phyloP scores from a whole-genome alignment of 1,140 invertebrate genomes.

The Hormaphis cornu region DNA sequence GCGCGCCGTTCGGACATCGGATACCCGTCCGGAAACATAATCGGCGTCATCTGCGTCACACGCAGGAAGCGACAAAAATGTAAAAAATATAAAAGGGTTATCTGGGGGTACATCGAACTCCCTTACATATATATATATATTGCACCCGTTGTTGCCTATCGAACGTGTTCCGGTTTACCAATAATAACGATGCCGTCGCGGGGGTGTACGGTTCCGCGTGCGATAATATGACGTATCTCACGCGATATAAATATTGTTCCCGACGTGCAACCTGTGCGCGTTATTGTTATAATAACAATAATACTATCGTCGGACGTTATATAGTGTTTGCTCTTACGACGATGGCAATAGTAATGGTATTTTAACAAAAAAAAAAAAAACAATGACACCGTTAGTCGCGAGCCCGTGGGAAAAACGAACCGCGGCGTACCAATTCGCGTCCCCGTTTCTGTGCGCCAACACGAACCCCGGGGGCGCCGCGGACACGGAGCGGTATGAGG shows the following conservation, averaged over 20 bases:
- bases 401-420: constrained; percentile 15
- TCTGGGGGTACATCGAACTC: constrained; percentile 11
- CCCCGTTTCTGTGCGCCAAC: no score
- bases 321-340: not conserved
- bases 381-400: not conserved
- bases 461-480: no score
- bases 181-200: not conserved
- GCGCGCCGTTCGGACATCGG: constrained; percentile 5
- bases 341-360: no score
- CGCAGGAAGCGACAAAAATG: constrained; percentile 20
- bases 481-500: no score
- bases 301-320: not conserved
- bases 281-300: not conserved
- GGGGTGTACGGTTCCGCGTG: constrained; percentile 6
- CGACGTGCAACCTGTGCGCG: not conserved
- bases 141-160: not conserved
- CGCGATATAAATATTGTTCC: not conserved
- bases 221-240: no score
- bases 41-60: constrained; percentile 28
- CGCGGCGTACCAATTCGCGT: no score
- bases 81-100: constrained; percentile 26
- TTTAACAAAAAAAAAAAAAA: no score
- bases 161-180: constrained; percentile 27
- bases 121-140: not conserved
- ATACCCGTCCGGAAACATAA: constrained; percentile 21